Conservation (phyloP, 2,797 vertebrate genomes). For the Phoeniculus purpureus region DNA sequence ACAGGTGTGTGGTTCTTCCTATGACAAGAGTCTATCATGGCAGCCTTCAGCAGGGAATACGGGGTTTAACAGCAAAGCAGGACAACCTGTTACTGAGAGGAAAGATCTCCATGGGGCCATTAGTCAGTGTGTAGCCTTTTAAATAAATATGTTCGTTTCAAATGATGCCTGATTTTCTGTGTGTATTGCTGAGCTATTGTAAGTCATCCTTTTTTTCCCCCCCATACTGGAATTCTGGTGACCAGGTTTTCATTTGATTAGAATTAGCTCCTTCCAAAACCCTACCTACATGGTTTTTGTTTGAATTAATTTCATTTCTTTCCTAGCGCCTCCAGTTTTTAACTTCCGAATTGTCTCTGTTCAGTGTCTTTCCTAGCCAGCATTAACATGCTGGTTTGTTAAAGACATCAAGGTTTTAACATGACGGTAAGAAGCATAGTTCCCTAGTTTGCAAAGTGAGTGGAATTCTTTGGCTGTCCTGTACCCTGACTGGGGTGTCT, state of each 20-base stretch:
- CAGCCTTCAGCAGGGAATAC: not conserved
- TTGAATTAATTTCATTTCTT: conserved; percentile 4
- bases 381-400: not conserved
- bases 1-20: not conserved
- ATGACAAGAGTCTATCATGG: not conserved
- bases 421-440: not conserved
- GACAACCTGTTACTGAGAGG: not conserved
- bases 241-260: not conserved
- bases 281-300: conserved; percentile 1
- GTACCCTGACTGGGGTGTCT: not conserved
- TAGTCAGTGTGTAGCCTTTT: not conserved
- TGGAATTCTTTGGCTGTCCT: not conserved
- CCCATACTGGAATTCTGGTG: not conserved
- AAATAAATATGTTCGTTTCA: not conserved
- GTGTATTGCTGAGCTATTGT: not conserved
- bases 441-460: not conserved
- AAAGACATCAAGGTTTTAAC: not conserved
- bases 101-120: not conserved
- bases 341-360: conserved; percentile 2
- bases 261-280: not conserved
- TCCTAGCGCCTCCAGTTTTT: conserved; percentile 17
- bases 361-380: not conserved
- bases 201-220: not conserved
- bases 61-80: not conserved
- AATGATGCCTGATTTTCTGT: not conserved